phyloP scores from a whole-genome alignment of 1,140 invertebrate genomes.

The Caenorhabditis tropicalis region DNA sequence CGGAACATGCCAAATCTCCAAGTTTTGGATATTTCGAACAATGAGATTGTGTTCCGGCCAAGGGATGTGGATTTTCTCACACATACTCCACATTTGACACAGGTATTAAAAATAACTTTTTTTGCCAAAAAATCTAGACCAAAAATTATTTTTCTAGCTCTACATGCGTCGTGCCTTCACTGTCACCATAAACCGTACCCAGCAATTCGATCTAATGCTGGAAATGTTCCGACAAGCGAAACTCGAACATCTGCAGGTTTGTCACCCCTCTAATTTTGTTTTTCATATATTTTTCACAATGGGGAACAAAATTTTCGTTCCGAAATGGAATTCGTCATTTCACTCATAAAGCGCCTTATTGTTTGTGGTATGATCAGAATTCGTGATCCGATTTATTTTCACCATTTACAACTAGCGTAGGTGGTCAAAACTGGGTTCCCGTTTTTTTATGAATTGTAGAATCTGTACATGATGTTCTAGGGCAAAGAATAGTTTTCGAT shows the following conservation, averaged over 20 bases:
- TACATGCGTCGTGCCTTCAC: constrained; percentile 70
- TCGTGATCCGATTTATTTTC: constrained; percentile 5
- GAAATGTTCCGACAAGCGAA: constrained; percentile 67
- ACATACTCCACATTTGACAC: constrained; percentile 65
- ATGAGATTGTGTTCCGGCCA: constrained; percentile 68
- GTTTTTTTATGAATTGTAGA: constrained; percentile 11
- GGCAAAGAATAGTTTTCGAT: background rate
- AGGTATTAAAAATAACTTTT: too few relatives aligned
- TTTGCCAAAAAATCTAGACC: too few relatives aligned
- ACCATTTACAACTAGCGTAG: background rate
- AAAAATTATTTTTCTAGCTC: too few relatives aligned
- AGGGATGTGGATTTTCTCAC: constrained; percentile 67
- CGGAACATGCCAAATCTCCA: constrained; percentile 66
- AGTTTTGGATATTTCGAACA: constrained; percentile 68
- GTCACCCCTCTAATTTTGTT: background rate
- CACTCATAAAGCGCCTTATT: constrained; percentile 28
- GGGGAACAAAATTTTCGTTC: constrained; percentile 32
- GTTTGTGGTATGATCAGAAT: constrained; percentile 24
- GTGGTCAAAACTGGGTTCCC: constrained; percentile 8
- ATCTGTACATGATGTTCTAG: background rate
- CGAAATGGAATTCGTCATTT: background rate
- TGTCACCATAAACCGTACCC: constrained; percentile 61
- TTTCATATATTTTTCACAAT: constrained; percentile 7
- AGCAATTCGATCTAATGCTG: constrained; percentile 69
- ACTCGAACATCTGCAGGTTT: constrained; percentile 64